Conservation (phyloP, 1,140 invertebrate genomes). For the Temnothorax longispinosus region DNA sequence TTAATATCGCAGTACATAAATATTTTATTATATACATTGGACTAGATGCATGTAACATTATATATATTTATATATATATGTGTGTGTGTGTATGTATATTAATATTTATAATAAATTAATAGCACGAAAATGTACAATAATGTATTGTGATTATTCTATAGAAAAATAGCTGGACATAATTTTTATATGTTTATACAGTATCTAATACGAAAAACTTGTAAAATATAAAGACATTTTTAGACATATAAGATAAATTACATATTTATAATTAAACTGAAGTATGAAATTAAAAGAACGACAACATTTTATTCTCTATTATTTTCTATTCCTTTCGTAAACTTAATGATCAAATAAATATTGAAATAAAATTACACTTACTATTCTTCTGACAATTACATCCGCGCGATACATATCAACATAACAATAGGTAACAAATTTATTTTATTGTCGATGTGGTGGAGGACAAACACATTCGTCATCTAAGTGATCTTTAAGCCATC, state of each 20-base stretch:
- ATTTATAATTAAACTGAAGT: neutral
- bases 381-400: neutral
- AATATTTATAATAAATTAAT: constrained; percentile 65
- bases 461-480: constrained; percentile 87
- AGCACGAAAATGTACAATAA: constrained; percentile 22
- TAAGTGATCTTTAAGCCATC: constrained; percentile 88
- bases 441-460: constrained; percentile 71
- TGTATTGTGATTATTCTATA: neutral
- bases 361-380: neutral
- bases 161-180: neutral
- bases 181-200: neutral
- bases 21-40: constrained; percentile 71
- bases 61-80: neutral
- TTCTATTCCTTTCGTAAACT: neutral
- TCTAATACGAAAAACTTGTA: neutral
- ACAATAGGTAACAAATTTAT: neutral
- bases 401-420: neutral
- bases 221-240: neutral
- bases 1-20: constrained; percentile 21
- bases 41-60: constrained; percentile 77
- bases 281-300: neutral
- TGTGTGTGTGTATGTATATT: neutral
- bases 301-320: neutral
- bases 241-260: neutral
- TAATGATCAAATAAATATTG: constrained; percentile 31